Conservation (phyloP, 2,113 vertebrate species). For the Cavia porcellus region DNA sequence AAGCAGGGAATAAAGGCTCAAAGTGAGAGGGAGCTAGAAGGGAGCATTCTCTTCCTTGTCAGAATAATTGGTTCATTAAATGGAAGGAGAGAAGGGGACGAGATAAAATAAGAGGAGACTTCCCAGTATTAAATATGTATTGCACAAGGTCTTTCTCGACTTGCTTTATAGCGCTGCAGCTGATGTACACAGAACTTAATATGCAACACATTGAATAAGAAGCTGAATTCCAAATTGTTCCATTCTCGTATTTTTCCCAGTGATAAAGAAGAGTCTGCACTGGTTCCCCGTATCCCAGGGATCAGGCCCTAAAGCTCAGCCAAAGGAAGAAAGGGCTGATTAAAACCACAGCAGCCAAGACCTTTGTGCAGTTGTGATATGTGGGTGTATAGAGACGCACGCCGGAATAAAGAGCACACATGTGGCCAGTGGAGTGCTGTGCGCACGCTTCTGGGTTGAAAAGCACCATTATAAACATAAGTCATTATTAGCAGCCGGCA, state of each 20-base stretch:
- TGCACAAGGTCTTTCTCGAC: conserved; percentile 62
- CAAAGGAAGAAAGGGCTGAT: conserved; percentile 79
- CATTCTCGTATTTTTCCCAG: background rate
- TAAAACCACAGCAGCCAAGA: conserved; percentile 81
- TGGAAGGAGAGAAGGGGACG: conserved; percentile 78
- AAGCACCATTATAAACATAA: conserved; percentile 78
- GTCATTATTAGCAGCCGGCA: conserved; percentile 81
- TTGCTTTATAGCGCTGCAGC: conserved; percentile 51
- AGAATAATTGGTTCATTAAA: conserved; percentile 86
- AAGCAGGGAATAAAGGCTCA: conserved; percentile 81
- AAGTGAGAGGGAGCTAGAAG: conserved; percentile 78
- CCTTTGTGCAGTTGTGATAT: conserved; percentile 71
- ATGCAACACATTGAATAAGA: conserved; percentile 63
- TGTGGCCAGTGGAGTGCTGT: conserved; percentile 72
- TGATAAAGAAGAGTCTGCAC: conserved; percentile 69
- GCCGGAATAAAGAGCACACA: conserved; percentile 56
- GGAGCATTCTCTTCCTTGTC: conserved; percentile 80
- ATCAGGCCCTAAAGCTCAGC: conserved; percentile 67
- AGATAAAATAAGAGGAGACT: conserved; percentile 79
- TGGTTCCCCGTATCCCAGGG: conserved; percentile 66
- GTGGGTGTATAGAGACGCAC: conserved; percentile 66
- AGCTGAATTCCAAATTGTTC: conserved; percentile 75
- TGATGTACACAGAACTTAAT: conserved; percentile 73
- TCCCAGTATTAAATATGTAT: conserved; percentile 77
- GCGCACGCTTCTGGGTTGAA: conserved; percentile 68